These are phyloP conservation scores for Echeneis naucrates DNA, from an alignment of 2,797 vertebrate genomes.

Conservation along the genomic window DNA sequence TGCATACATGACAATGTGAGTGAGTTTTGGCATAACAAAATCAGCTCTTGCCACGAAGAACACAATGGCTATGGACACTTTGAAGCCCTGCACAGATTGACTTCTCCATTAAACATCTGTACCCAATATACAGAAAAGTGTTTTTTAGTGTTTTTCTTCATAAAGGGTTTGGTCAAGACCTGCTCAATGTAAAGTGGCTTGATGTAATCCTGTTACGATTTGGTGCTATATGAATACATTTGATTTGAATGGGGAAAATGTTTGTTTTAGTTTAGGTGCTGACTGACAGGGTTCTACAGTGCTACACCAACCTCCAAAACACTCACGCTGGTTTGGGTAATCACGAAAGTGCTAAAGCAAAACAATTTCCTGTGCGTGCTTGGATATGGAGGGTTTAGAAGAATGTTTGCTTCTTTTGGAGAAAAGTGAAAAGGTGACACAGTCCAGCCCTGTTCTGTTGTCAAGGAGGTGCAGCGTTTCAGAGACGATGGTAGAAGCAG, in stretches of 20 bases:
- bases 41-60: constrained; percentile 55
- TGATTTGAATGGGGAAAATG: not conserved
- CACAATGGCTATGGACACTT: constrained; percentile 59
- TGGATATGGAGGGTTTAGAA: not conserved
- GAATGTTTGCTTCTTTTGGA: not conserved
- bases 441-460: constrained; percentile 31
- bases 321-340: not conserved
- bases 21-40: constrained; percentile 46
- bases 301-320: constrained; percentile 13
- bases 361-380: not conserved
- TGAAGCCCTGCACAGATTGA: constrained; percentile 67
- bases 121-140: not conserved
- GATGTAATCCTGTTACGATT: too few relatives aligned
- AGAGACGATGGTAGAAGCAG: constrained; percentile 79
- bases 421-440: constrained; percentile 6
- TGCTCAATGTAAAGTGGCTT: too few relatives aligned
- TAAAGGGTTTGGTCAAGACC: too few relatives aligned
- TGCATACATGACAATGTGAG: constrained; percentile 54
- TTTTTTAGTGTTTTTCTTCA: constrained; percentile 13
- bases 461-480: constrained; percentile 71
- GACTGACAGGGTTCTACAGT: constrained; percentile 7
- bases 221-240: too few relatives aligned
- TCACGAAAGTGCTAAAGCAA: not conserved
- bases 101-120: not conserved
- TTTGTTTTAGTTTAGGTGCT: constrained; percentile 24